Conservation (phyloP, 2,113 vertebrate species). For the Urocitellus parryii region DNA sequence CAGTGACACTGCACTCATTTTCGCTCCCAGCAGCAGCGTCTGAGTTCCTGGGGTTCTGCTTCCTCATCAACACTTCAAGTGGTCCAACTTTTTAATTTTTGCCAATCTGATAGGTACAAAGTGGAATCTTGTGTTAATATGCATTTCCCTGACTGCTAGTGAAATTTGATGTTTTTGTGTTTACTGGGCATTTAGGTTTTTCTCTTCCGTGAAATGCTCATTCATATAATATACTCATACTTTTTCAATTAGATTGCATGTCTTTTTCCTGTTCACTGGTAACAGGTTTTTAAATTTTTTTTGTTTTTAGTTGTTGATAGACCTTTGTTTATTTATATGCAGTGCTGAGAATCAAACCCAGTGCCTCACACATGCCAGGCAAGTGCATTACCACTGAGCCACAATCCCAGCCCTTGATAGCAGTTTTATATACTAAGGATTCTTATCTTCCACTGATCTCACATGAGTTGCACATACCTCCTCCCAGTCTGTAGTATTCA, state of each 20-base stretch:
- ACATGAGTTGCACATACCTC: neutral
- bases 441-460: neutral
- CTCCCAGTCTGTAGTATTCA: neutral
- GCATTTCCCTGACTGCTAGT: neutral
- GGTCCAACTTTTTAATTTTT: neutral
- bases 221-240: neutral
- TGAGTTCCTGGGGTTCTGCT: constrained; percentile 20
- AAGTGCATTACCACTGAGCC: no score
- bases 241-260: neutral
- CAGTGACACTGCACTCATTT: neutral
- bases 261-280: constrained; percentile 32
- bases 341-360: no score
- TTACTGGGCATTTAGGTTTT: neutral
- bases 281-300: neutral
- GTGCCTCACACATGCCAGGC: no score
- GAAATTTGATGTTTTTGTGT: neutral
- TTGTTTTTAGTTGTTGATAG: no score
- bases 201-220: neutral
- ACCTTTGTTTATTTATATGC: no score
- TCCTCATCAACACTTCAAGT: constrained; percentile 30
- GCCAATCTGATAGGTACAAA: neutral
- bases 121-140: constrained; percentile 29
- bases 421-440: neutral
- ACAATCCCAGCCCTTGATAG: no score
- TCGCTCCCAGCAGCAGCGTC: constrained; percentile 48